phyloP scores from a whole-genome alignment of 92 coral and sea anemone genomes.

The Umimayanthus chanpuru region DNA sequence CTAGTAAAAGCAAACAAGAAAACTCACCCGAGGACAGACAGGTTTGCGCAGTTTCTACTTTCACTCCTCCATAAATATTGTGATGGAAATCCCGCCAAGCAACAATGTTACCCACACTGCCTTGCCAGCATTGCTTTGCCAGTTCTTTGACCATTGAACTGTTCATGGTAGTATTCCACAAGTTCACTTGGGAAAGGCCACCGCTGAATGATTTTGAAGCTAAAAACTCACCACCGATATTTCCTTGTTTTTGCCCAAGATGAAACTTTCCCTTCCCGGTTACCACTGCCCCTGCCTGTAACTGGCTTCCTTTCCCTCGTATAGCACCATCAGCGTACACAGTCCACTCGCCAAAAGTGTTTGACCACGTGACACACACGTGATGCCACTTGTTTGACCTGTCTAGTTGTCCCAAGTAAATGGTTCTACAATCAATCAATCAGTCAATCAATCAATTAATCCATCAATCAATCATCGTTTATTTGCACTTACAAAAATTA shows the following conservation, averaged over 20 bases:
- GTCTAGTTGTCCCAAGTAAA: not conserved
- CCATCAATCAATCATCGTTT: not conserved
- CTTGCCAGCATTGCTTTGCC: slow-evolving; percentile 10
- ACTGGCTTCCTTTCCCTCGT: not conserved
- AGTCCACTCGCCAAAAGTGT: not conserved
- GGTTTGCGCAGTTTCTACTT: not conserved
- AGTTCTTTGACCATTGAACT: not conserved
- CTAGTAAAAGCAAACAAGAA: not conserved
- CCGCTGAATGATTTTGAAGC: not conserved
- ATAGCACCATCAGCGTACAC: not conserved
- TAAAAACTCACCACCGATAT: not conserved
- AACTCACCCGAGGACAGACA: not conserved
- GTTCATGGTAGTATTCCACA: not conserved
- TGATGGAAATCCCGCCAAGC: slow-evolving; percentile 27
- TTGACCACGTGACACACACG: slow-evolving; percentile 2
- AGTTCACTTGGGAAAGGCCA: not conserved
- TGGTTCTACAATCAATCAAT: not conserved
- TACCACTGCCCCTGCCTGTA: not conserved
- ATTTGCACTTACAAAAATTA: too few species aligned
- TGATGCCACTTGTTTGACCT: slow-evolving; percentile 10
- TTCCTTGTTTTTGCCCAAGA: not conserved
- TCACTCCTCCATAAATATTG: not conserved
- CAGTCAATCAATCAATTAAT: not conserved
- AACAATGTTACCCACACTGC: slow-evolving; percentile 6
- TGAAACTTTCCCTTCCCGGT: not conserved